Percentiles rank a stretch among this genome's conserved stretches.
phyloP scores from a whole-genome alignment of 2,113 vertebrate genomes.

The Tautogolabrus adspersus region DNA sequence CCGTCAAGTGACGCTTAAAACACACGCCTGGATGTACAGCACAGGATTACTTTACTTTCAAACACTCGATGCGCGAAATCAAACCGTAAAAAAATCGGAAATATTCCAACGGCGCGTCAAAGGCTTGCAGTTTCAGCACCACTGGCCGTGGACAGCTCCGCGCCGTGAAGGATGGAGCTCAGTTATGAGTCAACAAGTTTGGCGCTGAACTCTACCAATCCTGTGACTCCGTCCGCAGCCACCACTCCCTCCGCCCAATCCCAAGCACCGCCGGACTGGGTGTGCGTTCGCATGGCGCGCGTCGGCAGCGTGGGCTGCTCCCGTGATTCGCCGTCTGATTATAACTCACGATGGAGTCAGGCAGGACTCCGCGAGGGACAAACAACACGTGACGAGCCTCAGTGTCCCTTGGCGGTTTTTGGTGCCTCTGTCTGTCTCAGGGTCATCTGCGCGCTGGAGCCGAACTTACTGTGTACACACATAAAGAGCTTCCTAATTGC shows the following conservation, averaged over 20 bases:
- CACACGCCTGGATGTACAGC: neutral
- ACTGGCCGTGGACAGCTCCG: constrained; percentile 74
- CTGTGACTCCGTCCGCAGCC: constrained; percentile 65
- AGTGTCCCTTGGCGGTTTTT: constrained; percentile 59
- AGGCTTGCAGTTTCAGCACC: constrained; percentile 75
- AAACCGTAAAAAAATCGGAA: neutral
- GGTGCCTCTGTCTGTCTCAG: constrained; percentile 42
- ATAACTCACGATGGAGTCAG: constrained; percentile 53
- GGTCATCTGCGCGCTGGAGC: constrained; percentile 48
- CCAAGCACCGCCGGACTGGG: constrained; percentile 62
- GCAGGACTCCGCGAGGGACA: constrained; percentile 53
- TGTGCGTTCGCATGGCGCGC: constrained; percentile 64
- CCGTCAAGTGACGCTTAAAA: constrained; percentile 26
- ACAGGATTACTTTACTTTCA: constrained; percentile 18
- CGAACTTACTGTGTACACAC: constrained; percentile 47
- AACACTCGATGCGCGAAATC: neutral
- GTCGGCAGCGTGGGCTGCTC: constrained; percentile 51
- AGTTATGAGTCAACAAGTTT: constrained; percentile 81
- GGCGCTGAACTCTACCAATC: constrained; percentile 80
- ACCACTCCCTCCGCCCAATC: constrained; percentile 76
- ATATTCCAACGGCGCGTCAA: constrained; percentile 30
- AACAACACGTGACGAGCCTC: constrained; percentile 67
- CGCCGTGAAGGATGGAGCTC: constrained; percentile 60
- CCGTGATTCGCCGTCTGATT: constrained; percentile 74
- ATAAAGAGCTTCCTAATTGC: constrained; percentile 49